These are phyloP conservation scores for Meteorus sp. DNA, from an alignment of 1,140 invertebrate species.

Conservation along the genomic window DNA sequence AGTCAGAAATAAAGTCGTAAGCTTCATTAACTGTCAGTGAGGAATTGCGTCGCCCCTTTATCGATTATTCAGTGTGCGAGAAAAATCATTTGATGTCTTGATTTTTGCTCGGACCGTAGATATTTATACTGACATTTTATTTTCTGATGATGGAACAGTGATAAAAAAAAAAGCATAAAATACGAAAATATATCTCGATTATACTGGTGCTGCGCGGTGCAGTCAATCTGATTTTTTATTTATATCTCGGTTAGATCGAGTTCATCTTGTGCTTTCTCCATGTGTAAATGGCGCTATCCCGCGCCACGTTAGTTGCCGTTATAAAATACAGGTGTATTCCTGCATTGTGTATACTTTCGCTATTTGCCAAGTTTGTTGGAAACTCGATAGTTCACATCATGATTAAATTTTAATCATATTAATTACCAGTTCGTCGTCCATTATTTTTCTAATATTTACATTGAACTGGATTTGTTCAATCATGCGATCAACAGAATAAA, in stretches of 20 bases:
- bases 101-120: no score
- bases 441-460: no score
- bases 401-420: conserved; percentile 5
- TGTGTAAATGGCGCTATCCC: conserved; percentile 17
- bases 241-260: conserved; percentile 6
- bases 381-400: neutral
- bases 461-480: no score
- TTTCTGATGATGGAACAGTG: neutral
- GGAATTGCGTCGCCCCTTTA: no score
- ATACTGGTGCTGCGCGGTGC: conserved; percentile 1
- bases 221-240: conserved; percentile 6
- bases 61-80: no score
- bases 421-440: no score
- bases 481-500: no score
- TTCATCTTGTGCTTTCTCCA: conserved; percentile 10
- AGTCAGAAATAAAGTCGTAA: no score
- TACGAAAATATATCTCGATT: neutral
- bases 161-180: conserved; percentile 3
- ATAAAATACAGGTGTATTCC: neutral
- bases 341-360: conserved; percentile 5
- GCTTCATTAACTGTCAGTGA: no score
- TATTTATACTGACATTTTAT: neutral
- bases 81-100: no score
- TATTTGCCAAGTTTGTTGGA: neutral
- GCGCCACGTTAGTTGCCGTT: conserved; percentile 16